Base-by-base conservation (phyloP, 2,888 invertebrate species). In the Hypselothyrea guttata region DNA sequence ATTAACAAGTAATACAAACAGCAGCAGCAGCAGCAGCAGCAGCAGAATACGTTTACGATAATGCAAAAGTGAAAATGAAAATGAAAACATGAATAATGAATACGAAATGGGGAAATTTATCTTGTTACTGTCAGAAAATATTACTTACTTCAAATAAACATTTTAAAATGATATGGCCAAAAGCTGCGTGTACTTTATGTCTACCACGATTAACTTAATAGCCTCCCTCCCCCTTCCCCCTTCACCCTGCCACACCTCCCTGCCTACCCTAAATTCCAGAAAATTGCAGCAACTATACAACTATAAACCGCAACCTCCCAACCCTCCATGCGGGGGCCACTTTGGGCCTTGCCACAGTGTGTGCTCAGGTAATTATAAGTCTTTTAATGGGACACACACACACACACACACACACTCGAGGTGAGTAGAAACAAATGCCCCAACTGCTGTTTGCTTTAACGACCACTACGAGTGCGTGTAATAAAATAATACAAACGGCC, bases 81-180 rank as follows among this genome's bases (percentile, higher is more conserved):
- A 46, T 30, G 12, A 53, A 58, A 51, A n/a, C n/a, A n/a, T n/a
- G n/a, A n/a, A n/a, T n/a, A n/a, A n/a, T n/a, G n/a, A n/a, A n/a
- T n/a, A n/a, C n/a, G n/a, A 56, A 71, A 75, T 16, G 59, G 58
- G 56, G 62, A 72, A 63, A 68, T 75, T 78, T 75, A 84, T 85
- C 86, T 85, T 85, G 81, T 81, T 81, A 85, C 73, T 85, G 84
- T 83, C 81, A 81, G 66, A 76, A 65, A 75, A 81, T 85, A 81
- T 83, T 73, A 85, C 84, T 84, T 82, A 82, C 77, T 86, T 82
- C 77, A 81, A 82, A 86, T 86, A 82, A 82, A 82, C 66, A 85
- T 81, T 77, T 82, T 71, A 86, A 81, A 84, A 62, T 41, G 44
- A 74, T 62, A 57, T 47, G 40, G 45, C 42, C 35, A 45, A 56